Evolutionary conservation across 1,140 invertebrate genomes (phyloP).

Genomic region (Trypoxylus dichotomus): DNA sequence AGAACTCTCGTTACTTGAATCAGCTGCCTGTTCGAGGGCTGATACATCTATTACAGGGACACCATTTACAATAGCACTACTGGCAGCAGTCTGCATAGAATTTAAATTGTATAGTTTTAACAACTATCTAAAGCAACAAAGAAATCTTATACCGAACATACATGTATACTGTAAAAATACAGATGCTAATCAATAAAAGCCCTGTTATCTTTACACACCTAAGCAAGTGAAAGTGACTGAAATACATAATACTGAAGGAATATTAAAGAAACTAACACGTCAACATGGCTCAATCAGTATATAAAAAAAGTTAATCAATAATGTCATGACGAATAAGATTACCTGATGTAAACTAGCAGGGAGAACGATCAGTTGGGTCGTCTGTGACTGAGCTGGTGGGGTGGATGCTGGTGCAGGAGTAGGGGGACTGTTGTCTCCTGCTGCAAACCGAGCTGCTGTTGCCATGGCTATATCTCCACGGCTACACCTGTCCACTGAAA

Average conservation of each 20-base stretch:
- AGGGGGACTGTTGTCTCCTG: conserved; percentile 49
- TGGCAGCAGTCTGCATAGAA: conserved; percentile 35
- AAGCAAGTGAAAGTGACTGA: neutral
- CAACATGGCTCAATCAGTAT: neutral
- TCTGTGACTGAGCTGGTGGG: conserved; percentile 48
- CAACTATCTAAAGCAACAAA: too few species aligned
- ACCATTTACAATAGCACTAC: conserved; percentile 49
- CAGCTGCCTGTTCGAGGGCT: conserved; percentile 50
- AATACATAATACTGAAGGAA: neutral
- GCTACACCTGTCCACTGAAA: conserved; percentile 50
- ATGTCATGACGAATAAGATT: conserved; percentile 31
- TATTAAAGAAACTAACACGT: neutral
- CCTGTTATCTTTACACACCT: neutral
- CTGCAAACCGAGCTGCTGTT: conserved; percentile 53
- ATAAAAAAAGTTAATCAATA: conserved; percentile 33
- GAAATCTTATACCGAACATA: too few species aligned
- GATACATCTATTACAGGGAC: conserved; percentile 52
- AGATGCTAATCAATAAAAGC: neutral
- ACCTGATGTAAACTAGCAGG: conserved; percentile 54
- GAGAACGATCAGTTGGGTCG: conserved; percentile 52
- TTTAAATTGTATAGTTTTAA: neutral
- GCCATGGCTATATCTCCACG: conserved; percentile 52
- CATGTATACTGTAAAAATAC: too few species aligned
- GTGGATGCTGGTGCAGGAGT: conserved; percentile 50
- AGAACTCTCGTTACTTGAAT: conserved; percentile 53